Evolutionary conservation across 2,113 vertebrate genomes (phyloP), one percentile per base, ranked within the genome.

Genomic region (Ceyx melanurus): DNA sequence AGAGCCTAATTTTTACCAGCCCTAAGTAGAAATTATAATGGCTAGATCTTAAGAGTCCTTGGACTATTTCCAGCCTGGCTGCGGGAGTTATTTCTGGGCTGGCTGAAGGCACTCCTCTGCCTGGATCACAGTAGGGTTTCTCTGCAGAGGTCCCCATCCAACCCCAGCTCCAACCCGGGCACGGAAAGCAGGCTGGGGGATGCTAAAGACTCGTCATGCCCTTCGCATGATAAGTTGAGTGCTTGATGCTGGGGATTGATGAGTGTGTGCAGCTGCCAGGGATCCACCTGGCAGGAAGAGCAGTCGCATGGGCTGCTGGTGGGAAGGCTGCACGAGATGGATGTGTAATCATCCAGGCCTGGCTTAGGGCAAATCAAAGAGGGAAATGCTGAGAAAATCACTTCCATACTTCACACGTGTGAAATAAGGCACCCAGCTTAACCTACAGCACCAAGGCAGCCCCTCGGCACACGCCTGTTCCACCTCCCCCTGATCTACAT

Each of bases 31-130:
- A 90, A 64, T 5, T 11, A 50, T 62, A 78, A 80, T 0, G 22
- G 51, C 42, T 84, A 35, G 43, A 10, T 22, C 2, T 21, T 19
- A 15, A 26, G 81, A 89, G 26, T 8, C 43, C 81, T 62, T 78
- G 87, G 90, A 71, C 67, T 33, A 5, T 72, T 85, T 79, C 84
- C 92, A 96, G 88, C 62, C 86, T 64, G 43, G 70, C 75, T 57
- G 56, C 1, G 70, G 73, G 75, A 88, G 57, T 70, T 58, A 37
- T 7, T 86, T 45, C 83, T 22, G 43, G 50, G 35, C 70, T 89
- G 93, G 28, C 77, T 74, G 73, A 67, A 86, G 68, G 74, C 54
- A 81, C 54, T 54, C 23, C 57, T 71, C 73, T 15, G 73, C 51
- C 73, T 71, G 82, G 25, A 75, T 54, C 43, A n/a, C 66, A 89